Conservation (phyloP, 2,888 invertebrate species). For the Drosophila falleni region DNA sequence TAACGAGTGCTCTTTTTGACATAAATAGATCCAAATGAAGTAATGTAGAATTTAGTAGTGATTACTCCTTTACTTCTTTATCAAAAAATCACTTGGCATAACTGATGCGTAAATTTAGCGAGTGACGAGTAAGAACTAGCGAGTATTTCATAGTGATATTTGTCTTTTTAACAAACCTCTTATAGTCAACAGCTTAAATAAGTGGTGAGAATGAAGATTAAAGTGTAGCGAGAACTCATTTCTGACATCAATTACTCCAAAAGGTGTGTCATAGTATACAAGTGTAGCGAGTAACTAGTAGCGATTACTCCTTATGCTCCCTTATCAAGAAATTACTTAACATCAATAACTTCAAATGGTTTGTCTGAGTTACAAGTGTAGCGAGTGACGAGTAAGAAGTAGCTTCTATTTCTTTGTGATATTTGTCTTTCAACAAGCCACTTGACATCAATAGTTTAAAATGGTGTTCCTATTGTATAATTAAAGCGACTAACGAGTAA, state of each 20-base stretch:
- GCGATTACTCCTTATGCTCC: too few relatives aligned
- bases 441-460: neutral
- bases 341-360: slow-evolving; percentile 1
- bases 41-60: too few relatives aligned
- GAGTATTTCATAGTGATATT: slow-evolving; percentile 8
- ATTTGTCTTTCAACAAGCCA: neutral
- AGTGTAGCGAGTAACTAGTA: too few relatives aligned
- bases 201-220: neutral
- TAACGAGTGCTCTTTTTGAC: slow-evolving; percentile 23
- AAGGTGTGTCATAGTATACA: too few relatives aligned
- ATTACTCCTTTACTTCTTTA: neutral
- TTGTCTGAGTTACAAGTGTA: neutral
- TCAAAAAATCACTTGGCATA: slow-evolving; percentile 36
- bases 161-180: slow-evolving; percentile 1
- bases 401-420: neutral
- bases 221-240: neutral
- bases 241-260: too few relatives aligned
- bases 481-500: neutral
- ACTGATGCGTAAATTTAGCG: slow-evolving; percentile 2
- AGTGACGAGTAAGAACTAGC: slow-evolving; percentile 5
- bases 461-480: neutral
- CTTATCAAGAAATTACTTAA: neutral
- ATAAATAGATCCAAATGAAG: slow-evolving; percentile 18
- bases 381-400: neutral
- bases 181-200: neutral